These are phyloP conservation scores for Andrena cerasifolii DNA, from an alignment of 1,140 invertebrate species.

Conservation along the genomic window DNA sequence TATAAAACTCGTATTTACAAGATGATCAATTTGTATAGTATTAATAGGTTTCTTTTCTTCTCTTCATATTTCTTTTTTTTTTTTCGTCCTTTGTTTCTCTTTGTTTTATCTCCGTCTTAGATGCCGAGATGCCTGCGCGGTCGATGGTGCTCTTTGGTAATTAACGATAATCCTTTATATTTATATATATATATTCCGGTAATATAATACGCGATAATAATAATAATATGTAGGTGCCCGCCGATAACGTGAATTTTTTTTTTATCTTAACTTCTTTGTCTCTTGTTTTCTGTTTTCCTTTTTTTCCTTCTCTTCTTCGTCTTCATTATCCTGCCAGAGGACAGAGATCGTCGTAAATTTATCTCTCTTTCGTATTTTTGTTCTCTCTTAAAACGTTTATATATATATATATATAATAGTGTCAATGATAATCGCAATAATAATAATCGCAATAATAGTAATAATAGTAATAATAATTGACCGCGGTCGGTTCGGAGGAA, in stretches of 20 bases:
- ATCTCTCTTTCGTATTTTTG: neutral
- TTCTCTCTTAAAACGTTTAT: conserved; percentile 55
- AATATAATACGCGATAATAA: conserved; percentile 45
- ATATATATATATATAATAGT: conserved; percentile 35
- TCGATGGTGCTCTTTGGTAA: conserved; percentile 62
- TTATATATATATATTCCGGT: conserved; percentile 14
- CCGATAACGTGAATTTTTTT: conserved; percentile 42
- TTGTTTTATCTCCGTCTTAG: conserved; percentile 26
- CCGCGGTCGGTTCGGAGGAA: conserved; percentile 49
- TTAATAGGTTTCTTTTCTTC: conserved; percentile 59
- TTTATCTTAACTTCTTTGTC: neutral
- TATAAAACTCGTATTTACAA: conserved; percentile 83
- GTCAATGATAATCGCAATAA: conserved; percentile 21
- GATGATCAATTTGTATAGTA: conserved; percentile 75
- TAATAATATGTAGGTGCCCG: conserved; percentile 48
- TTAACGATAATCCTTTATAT: conserved; percentile 67
- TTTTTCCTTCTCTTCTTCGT: neutral
- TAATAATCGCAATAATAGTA: conserved; percentile 43
- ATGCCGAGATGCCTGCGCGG: conserved; percentile 45
- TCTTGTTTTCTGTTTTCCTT: neutral
- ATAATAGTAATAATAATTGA: conserved; percentile 60
- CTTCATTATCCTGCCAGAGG: conserved; percentile 75
- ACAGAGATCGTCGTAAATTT: conserved; percentile 70
- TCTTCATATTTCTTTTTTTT: conserved; percentile 13
- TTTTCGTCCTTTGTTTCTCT: conserved; percentile 9